Conservation (phyloP, 1,140 invertebrate genomes). For the Drosophila ogumai region DNA sequence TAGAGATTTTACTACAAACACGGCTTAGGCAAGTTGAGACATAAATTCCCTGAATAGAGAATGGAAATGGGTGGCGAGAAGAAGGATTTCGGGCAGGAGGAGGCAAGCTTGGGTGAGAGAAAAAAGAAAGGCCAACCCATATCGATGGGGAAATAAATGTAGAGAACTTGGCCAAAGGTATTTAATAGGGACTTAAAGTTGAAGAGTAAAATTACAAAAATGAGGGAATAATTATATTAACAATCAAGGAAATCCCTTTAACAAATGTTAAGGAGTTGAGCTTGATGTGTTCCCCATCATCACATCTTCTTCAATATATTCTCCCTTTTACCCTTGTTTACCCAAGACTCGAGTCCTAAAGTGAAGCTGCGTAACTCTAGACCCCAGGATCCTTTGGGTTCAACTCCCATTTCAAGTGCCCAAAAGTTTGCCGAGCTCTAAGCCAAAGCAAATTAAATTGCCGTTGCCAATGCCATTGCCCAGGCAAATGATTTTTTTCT, state of each 20-base stretch:
- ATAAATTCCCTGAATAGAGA: constrained; percentile 53
- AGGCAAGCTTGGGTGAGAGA: neutral
- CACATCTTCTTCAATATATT: neutral
- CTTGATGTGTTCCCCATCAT: neutral
- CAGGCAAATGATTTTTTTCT: constrained; percentile 22
- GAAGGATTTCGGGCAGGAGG: neutral
- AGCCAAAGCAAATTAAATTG: constrained; percentile 66
- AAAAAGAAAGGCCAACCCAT: neutral
- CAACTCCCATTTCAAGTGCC: constrained; percentile 49
- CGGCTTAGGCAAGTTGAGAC: constrained; percentile 52
- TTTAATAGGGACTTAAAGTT: neutral
- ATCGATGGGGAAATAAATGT: neutral
- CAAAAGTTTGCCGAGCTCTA: constrained; percentile 48
- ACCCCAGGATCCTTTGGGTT: constrained; percentile 18
- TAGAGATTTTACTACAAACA: constrained; percentile 57
- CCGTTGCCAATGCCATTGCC: constrained; percentile 61
- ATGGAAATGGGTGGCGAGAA: neutral
- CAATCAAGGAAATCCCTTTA: too few species aligned
- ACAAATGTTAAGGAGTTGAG: neutral
- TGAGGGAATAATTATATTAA: neutral
- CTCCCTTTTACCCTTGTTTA: constrained; percentile 11
- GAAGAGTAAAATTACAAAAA: neutral
- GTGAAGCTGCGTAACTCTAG: constrained; percentile 15
- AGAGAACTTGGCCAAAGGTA: neutral
- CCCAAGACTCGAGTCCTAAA: constrained; percentile 16